Evolutionary conservation across 2,888 invertebrate genomes (phyloP), one percentile per base, ranked within the genome.

Genomic region (Eilema depressum): DNA sequence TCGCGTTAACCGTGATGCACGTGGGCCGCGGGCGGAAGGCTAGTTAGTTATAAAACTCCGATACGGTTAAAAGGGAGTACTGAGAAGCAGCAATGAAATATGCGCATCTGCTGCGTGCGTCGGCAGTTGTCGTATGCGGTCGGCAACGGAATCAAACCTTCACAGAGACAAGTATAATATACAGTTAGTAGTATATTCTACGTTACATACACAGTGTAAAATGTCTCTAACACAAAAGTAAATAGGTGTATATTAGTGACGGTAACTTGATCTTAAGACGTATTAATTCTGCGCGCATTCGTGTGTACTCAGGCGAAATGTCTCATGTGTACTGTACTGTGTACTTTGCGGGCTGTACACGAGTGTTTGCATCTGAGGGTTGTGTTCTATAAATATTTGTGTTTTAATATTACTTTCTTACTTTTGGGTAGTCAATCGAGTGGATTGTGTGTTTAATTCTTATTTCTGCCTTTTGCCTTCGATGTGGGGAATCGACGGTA

Each of bases 261-360:
- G 69, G 85, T 85, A 88, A 88, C 85, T 78, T 82, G 85, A 88
- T 87, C 81, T 79, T 82, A 80, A 80, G 82, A 79, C 81, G 83
- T 80, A 84, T 86, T 86, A 84, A 87, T 88, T 85, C 82, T 66
- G 79, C 76, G 74, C 79, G 82, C 79, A 80, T 74, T 80, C 85
- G 76, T 79, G 79, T 79, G 82, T 83, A 76, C 66, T 66, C 64
- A 62, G 71, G 14, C 66, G 70, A 37, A 67, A 73, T 73, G 70
- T 70, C 70, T 59, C 66, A 60, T 73, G 70, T 70, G 69, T 73
- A 75, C 71, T 74, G 66, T 69, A 47, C 70, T 75, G 74, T 77
- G 72, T 75, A 66, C 25, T 60, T 61, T 69, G 71, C 7, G 72
- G 71, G 68, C 71, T 69, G 70, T 57, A 68, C 62, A 60, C 53